Percentiles rank a stretch among this genome's conserved stretches.
These are phyloP conservation scores for Lepus townsendii DNA, from an alignment of 2,797 vertebrate genomes.

Conservation along the genomic window DNA sequence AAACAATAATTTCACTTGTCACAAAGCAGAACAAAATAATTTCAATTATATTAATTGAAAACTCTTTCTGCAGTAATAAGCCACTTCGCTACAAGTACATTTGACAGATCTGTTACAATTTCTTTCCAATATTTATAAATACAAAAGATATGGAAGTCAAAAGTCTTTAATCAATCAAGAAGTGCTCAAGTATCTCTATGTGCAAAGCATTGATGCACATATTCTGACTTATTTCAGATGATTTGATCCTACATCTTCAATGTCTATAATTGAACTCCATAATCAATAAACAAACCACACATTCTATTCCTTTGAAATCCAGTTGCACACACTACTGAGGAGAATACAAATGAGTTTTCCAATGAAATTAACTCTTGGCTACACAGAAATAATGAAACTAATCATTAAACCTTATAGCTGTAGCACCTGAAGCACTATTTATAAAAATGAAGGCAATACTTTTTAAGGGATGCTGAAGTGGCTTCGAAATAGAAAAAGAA, in stretches of 20 bases:
- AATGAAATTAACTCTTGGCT: constrained; percentile 50
- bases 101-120: not conserved
- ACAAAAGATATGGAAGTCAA: constrained; percentile 7
- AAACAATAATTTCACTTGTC: constrained; percentile 68
- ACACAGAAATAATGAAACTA: constrained; percentile 27
- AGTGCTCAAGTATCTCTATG: not conserved
- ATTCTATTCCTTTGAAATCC: constrained; percentile 19
- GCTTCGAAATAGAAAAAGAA: constrained; percentile 53
- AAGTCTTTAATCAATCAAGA: constrained; percentile 9
- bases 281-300: constrained; percentile 62
- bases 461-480: not conserved
- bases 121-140: constrained; percentile 38
- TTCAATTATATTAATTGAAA: constrained; percentile 52
- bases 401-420: not conserved
- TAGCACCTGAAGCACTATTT: not conserved
- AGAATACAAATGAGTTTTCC: constrained; percentile 44
- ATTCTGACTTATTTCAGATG: not conserved
- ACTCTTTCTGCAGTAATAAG: constrained; percentile 18
- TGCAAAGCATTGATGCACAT: not conserved
- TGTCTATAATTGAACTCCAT: constrained; percentile 35
- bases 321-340: constrained; percentile 3
- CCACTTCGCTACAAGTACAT: not conserved
- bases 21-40: constrained; percentile 62
- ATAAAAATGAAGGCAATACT: constrained; percentile 8
- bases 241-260: constrained; percentile 19